A percentile compares a stretch with the other conserved stretches of the same genome.
These are phyloP conservation scores for Caenorhabditis latens DNA, from an alignment of 1,140 invertebrate species.

Conservation along the genomic window DNA sequence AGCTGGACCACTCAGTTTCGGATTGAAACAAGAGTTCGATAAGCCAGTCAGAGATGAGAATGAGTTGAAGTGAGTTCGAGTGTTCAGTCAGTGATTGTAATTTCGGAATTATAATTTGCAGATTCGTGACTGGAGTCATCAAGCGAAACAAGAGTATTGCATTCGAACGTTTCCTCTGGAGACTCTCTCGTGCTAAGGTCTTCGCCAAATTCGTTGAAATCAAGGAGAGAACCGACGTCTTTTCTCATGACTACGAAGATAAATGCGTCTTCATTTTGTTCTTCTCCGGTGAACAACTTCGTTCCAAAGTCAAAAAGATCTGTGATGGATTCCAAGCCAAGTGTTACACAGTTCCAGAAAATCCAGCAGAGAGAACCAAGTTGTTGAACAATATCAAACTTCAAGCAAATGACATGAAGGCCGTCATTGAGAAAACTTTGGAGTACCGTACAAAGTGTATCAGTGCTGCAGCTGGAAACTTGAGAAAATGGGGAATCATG, in stretches of 20 bases:
- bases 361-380: conserved; percentile 87
- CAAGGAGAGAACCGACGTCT: conserved; percentile 66
- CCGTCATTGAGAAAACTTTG: conserved; percentile 81
- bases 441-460: conserved; percentile 84
- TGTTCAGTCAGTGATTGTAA: background rate
- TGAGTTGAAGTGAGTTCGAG: conserved; percentile 62
- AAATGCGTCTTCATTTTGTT: conserved; percentile 80
- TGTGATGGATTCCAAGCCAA: conserved; percentile 79
- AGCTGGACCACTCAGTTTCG: conserved; percentile 66
- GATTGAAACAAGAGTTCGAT: conserved; percentile 68
- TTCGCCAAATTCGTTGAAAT: conserved; percentile 71
- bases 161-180: conserved; percentile 76
- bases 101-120: conserved; percentile 6
- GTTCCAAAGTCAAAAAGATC: conserved; percentile 79
- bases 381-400: conserved; percentile 83
- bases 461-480: conserved; percentile 89
- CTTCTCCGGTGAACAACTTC: conserved; percentile 81
- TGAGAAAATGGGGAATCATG: conserved; percentile 93
- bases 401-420: conserved; percentile 90
- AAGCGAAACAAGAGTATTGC: conserved; percentile 62
- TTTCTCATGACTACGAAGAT: conserved; percentile 65
- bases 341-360: conserved; percentile 86
- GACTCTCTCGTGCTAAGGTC: conserved; percentile 75
- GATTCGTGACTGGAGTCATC: conserved; percentile 73
- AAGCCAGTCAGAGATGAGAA: conserved; percentile 58